A percentile compares a stretch with the other conserved stretches of the same genome.
phyloP scores from a whole-genome alignment of 2,888 invertebrate genomes.

The Sphaerophoria rueppellii region DNA sequence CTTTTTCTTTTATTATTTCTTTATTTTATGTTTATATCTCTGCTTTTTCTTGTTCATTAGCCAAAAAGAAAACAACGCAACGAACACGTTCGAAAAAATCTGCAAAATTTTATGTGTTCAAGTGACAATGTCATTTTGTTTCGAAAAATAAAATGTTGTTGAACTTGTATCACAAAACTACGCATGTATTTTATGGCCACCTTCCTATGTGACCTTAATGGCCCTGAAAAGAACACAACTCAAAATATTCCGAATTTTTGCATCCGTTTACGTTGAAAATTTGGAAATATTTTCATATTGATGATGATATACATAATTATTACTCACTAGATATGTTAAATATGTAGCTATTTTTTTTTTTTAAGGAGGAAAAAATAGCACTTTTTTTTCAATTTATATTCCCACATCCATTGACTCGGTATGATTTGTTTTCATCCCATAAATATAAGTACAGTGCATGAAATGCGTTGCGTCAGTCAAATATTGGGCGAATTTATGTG shows the following conservation, averaged over 20 bases:
- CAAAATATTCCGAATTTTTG: neutral
- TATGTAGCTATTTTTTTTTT: neutral
- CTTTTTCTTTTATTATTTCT: too few species aligned
- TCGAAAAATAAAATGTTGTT: slow-evolving; percentile 15
- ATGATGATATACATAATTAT: slow-evolving; percentile 8
- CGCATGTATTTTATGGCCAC: slow-evolving; percentile 1
- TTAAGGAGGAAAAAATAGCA: neutral
- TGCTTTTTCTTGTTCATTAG: too few species aligned
- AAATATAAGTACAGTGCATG: neutral
- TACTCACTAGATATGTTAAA: slow-evolving; percentile 1
- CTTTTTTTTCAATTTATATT: slow-evolving; percentile 6
- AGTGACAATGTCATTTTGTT: neutral
- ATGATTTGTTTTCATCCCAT: slow-evolving; percentile 20
- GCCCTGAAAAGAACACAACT: slow-evolving; percentile 5
- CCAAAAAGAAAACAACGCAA: too few species aligned
- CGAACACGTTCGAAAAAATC: slow-evolving; percentile 6
- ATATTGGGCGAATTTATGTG: slow-evolving; percentile 17
- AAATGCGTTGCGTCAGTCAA: neutral
- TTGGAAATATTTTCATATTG: slow-evolving; percentile 3
- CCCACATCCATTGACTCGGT: slow-evolving; percentile 14
- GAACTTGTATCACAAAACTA: slow-evolving; percentile 21
- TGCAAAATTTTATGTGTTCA: slow-evolving; percentile 8
- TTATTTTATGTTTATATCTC: too few species aligned
- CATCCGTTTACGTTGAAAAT: slow-evolving; percentile 9
- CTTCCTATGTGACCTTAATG: slow-evolving; percentile 7